phyloP scores from a whole-genome alignment of 2,113 vertebrate species.

The Pyrgilauda ruficollis region DNA sequence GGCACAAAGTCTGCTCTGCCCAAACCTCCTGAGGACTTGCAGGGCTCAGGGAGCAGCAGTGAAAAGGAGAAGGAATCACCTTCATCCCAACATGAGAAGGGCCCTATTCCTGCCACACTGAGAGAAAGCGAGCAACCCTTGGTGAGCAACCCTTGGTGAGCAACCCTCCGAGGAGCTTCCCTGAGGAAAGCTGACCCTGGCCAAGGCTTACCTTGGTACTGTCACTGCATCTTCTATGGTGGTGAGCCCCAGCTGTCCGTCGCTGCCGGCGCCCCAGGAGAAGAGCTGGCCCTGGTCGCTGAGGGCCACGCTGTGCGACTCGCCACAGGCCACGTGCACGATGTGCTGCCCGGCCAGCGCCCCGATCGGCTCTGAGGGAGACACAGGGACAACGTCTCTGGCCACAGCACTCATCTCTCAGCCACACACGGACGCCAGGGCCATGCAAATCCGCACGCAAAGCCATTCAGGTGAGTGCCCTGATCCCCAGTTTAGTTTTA shows the following conservation, averaged over 20 bases:
- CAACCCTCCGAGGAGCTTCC: neutral
- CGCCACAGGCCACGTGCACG: constrained; percentile 85
- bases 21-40: neutral
- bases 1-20: neutral
- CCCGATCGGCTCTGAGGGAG: constrained; percentile 82
- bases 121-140: neutral
- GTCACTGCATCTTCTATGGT: constrained; percentile 80
- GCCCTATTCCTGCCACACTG: neutral
- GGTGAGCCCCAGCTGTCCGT: constrained; percentile 90
- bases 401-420: neutral
- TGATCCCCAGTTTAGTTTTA: neutral
- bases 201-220: constrained; percentile 84
- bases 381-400: neutral
- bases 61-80: neutral
- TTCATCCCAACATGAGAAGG: neutral
- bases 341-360: constrained; percentile 91
- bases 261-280: constrained; percentile 89
- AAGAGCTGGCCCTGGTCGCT: constrained; percentile 92
- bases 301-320: constrained; percentile 86
- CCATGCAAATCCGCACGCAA: rapidly evolving
- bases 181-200: neutral
- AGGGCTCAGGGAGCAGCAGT: neutral
- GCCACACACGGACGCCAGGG: neutral
- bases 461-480: neutral
- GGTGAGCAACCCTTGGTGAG: neutral